These are phyloP conservation scores for Ptilonorhynchus violaceus DNA, from an alignment of 2,113 vertebrate species.

Conservation along the genomic window DNA sequence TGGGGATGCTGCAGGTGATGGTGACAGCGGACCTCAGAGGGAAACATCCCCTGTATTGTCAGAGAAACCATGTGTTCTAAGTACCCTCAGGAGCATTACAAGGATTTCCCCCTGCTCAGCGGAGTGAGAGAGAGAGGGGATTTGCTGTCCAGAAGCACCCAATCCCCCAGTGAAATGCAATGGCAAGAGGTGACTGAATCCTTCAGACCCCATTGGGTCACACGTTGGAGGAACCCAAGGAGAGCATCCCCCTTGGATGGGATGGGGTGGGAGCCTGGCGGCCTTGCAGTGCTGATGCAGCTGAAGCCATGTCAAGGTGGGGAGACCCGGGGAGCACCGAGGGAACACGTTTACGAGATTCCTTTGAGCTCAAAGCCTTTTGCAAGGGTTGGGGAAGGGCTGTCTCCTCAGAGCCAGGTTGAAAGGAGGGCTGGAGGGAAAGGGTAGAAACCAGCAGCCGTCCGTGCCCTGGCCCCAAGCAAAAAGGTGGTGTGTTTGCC, in stretches of 20 bases:
- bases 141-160: background rate
- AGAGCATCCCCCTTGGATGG: background rate
- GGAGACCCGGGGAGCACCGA: fast-evolving
- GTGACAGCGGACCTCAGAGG: background rate
- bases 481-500: background rate
- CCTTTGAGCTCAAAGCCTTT: conserved; percentile 8
- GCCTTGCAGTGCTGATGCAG: fast-evolving
- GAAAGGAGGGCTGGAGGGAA: conserved; percentile 35
- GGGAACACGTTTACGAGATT: background rate
- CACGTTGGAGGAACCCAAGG: background rate
- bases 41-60: fast-evolving
- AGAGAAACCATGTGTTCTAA: background rate
- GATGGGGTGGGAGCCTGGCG: background rate
- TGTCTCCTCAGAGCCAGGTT: background rate
- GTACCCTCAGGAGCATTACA: background rate
- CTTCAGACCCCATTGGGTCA: background rate
- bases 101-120: background rate
- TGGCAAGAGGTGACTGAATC: background rate
- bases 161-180: background rate
- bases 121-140: background rate
- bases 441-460: background rate
- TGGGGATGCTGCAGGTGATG: fast-evolving
- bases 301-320: fast-evolving
- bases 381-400: background rate
- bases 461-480: conserved; percentile 9